Evolutionary conservation across 2,888 invertebrate species (phyloP), one percentile per base, ranked within the genome.

Genomic region (Drosophila helvetica): DNA sequence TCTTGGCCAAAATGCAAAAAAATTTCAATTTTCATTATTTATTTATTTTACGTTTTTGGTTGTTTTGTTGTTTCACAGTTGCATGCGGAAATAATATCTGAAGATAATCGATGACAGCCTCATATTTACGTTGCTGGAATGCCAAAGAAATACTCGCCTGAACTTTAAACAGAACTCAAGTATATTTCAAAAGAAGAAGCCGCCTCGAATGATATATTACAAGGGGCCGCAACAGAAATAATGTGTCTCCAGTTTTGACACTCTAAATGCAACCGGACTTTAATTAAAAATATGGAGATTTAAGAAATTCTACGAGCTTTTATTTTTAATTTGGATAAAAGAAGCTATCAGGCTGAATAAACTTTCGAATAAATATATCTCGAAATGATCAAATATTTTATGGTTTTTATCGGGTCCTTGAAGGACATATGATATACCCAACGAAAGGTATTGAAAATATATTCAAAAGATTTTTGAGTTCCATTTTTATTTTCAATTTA

Each of bases 81-180:
- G 75, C 88, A 77, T 73, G 80, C 78, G 63, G 78, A 87, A 76
- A 84, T 83, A 86, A 79, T 76, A 63, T 15, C 38, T 7, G 38
- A 51, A 55, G 71, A 58, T 71, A 74, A 67, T 57, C 70, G 66
- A 67, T 65, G 55, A 62, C 38, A 53, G 30, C 64, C 50, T 65
- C 19, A 80, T 73, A 68, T 50, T 56, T 57, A 59, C 72, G 63
- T 80, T 54, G 25, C 25, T 25, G 25, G 25, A 25, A 25, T 25
- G 7, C 25, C 25, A 25, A 43, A 58, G 46, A 38, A 53, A 22
- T 12, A 15, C 38, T 38, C 2, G 38, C 25, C 7, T 25, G 15
- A 38, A 15, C 15, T 33, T 33, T 15, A 15, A 38, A 10, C 15
- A 38, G 38, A 38, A 6, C 15, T 6, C 38, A 38, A 38, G 15